A percentile compares a stretch with the other conserved stretches of the same genome.
Conservation (phyloP, 2,888 invertebrate genomes). For the Drosophila ustulata region DNA sequence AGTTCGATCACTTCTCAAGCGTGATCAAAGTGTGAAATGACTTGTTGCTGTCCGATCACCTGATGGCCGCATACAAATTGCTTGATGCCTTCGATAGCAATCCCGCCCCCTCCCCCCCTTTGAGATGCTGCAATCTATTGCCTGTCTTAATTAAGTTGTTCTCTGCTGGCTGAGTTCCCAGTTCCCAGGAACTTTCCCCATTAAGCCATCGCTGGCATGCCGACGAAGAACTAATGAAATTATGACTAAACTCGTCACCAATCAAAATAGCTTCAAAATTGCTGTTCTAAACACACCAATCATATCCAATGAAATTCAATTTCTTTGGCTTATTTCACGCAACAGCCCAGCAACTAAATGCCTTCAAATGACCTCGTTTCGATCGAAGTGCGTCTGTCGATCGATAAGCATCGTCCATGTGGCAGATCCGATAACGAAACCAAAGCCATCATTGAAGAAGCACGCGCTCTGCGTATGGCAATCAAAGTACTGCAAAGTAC, state of each 20-base stretch:
- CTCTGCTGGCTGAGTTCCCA: background rate
- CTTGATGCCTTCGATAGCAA: slow-evolving; percentile 79
- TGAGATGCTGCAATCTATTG: slow-evolving; percentile 35
- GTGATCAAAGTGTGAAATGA: slow-evolving; percentile 83
- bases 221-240: slow-evolving; percentile 61
- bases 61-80: slow-evolving; percentile 82
- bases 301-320: slow-evolving; percentile 63
- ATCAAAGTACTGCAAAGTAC: slow-evolving; percentile 18
- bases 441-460: slow-evolving; percentile 23
- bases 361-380: slow-evolving; percentile 18
- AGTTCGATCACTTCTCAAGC: slow-evolving; percentile 58
- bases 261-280: slow-evolving; percentile 20
- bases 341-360: slow-evolving; percentile 62
- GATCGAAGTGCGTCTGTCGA: slow-evolving; percentile 7
- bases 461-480: slow-evolving; percentile 57
- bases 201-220: slow-evolving; percentile 49
- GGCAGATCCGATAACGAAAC: slow-evolving; percentile 5
- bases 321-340: slow-evolving; percentile 58
- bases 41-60: slow-evolving; percentile 78
- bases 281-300: slow-evolving; percentile 32
- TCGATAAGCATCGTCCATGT: slow-evolving; percentile 29
- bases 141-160: slow-evolving; percentile 74
- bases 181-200: slow-evolving; percentile 56
- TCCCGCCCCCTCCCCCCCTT: slow-evolving; percentile 19
- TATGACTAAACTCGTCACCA: slow-evolving; percentile 45